Conservation (phyloP, 2,888 invertebrate species). For the Yponomeuta evonymella region DNA sequence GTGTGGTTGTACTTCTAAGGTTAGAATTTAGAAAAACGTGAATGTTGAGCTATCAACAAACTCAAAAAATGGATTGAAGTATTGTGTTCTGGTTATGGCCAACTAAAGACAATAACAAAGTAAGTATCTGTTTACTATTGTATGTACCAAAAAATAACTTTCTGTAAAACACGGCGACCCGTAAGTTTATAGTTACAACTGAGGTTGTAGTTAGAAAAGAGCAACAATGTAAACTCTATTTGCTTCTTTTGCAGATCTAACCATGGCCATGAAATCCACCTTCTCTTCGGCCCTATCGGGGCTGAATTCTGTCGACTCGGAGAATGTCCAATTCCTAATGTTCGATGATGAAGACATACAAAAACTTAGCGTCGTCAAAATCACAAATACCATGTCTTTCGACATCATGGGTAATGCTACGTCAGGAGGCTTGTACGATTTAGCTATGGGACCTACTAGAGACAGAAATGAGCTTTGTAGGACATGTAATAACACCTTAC, state of each 20-base stretch:
- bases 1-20: not conserved
- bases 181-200: too few species aligned
- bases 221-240: not conserved
- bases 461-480: constrained; percentile 82
- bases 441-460: constrained; percentile 82
- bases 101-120: too few species aligned
- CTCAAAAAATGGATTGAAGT: too few species aligned
- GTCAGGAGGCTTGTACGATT: constrained; percentile 93
- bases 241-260: not conserved
- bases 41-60: not conserved
- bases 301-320: constrained; percentile 56
- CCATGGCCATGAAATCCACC: constrained; percentile 49
- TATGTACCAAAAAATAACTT: too few species aligned
- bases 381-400: constrained; percentile 86
- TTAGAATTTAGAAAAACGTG: constrained; percentile 1
- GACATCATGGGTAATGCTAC: constrained; percentile 89
- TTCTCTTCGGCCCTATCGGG: constrained; percentile 44
- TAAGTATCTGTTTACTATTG: too few species aligned
- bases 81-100: too few species aligned
- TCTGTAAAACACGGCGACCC: too few species aligned
- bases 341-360: constrained; percentile 86
- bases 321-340: constrained; percentile 79
- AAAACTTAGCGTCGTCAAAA: constrained; percentile 87
- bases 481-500: constrained; percentile 83
- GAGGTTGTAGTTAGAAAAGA: not conserved